Base-by-base conservation (phyloP, 2,797 vertebrate genomes). In the Phalloptychus januarius region DNA sequence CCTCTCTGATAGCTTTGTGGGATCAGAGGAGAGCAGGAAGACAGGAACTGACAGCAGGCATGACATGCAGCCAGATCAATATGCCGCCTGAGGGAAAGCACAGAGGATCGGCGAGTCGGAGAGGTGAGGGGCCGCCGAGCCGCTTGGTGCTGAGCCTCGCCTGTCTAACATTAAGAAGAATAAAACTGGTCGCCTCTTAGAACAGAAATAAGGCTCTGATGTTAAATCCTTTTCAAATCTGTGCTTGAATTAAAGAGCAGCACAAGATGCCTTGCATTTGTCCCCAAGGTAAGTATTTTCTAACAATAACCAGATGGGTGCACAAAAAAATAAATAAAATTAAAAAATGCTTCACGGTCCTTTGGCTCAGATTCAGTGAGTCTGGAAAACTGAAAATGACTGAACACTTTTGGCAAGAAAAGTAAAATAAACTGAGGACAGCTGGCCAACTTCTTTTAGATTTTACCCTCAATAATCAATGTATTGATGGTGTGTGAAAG, bases 11-110 rank as follows among this genome's bases (percentile, higher is more conserved):
- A 72, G 50, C 46, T n/a, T 65, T 78, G 86, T 54, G 71, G 74
- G 85, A 90, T 89, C 85, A 88, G 85, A 85, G 81, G 72, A 72
- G 74, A 86, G 86, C 79, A 46, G 79, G 79, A 92, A 85, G 91
- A 94, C 91, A 87, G 77, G 78, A 80, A 87, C 83, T 79, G 92
- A 93, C 93, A 93, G 88, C 88, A 86, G 85, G 92, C 91, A 95
- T 95, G 93, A 95, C 93, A 95, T 95, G 94, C 92, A 94, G 91
- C 89, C 78, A 78, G 93, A 95, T 96, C 94, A 93, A 95, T 95
- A 95, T n/a, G 25, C 61, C 50, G 90, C 90, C 91, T 52, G 79
- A 67, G 88, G 87, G 83, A 69, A 84, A 86, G 83, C 79, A 84
- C 75, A 83, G 77, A 87, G 86, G 84, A 74, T 79, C 67, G 83